Conservation (phyloP, 2,113 vertebrate genomes). For the Muntiacus reevesi region DNA sequence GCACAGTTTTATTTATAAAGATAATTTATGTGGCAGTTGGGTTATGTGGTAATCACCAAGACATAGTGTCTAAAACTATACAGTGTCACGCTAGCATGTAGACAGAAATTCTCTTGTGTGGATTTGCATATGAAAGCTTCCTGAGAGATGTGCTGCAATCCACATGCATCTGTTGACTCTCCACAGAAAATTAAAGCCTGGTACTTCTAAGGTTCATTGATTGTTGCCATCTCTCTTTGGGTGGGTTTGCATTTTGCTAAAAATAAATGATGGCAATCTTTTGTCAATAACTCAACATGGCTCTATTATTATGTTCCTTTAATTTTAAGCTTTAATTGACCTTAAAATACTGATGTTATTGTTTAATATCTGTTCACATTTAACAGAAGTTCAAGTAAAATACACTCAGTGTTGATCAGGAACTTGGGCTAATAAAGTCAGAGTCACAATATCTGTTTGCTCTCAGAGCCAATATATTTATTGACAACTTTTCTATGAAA, state of each 20-base stretch:
- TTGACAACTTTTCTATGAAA: not conserved
- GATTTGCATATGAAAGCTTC: conserved; percentile 30
- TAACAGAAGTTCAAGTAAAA: not conserved
- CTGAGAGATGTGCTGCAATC: not conserved
- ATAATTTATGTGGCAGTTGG: conserved; percentile 72
- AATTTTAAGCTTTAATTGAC: not conserved
- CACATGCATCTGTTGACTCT: not conserved
- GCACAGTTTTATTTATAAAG: conserved; percentile 68
- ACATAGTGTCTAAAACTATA: conserved; percentile 39
- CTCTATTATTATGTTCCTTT: not conserved
- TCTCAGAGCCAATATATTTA: not conserved
- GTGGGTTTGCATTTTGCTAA: not conserved
- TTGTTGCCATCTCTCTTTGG: not conserved
- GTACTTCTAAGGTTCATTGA: not conserved
- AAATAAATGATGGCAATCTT: not conserved
- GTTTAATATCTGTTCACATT: not conserved
- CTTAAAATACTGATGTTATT: not conserved
- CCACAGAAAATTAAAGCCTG: not conserved
- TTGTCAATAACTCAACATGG: not conserved
- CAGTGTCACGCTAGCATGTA: conserved; percentile 15
- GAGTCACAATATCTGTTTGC: not conserved
- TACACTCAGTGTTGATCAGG: not conserved
- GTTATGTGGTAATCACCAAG: conserved; percentile 56
- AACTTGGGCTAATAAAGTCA: not conserved
- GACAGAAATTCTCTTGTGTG: conserved; percentile 38